Conservation (phyloP, 2,113 vertebrate genomes). For the Apistogramma diplotaenia region DNA sequence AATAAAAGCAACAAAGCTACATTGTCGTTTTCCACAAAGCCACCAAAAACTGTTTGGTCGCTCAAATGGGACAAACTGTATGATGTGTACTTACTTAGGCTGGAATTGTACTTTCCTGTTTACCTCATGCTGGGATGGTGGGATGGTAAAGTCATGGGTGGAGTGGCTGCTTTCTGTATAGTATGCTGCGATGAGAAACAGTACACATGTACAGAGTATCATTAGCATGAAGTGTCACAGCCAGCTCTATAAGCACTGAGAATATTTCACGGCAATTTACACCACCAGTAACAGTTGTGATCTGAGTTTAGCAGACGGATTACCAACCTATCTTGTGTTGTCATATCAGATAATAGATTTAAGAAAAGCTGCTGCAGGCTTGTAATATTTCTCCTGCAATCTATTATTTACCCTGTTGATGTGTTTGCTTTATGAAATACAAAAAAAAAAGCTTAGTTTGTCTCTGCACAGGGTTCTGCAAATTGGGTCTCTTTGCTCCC, state of each 20-base stretch:
- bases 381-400: background rate
- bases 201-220: background rate
- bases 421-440: background rate
- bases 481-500: slow-evolving; percentile 35
- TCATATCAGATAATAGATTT: background rate
- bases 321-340: background rate
- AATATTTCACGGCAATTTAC: background rate
- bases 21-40: too few species aligned
- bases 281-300: background rate
- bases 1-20: too few species aligned
- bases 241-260: background rate
- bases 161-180: background rate
- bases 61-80: too few species aligned
- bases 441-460: slow-evolving; percentile 1
- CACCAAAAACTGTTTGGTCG: too few species aligned
- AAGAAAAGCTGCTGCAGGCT: background rate
- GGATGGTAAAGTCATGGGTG: background rate
- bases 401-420: background rate
- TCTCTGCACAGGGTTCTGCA: background rate
- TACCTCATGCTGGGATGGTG: too few species aligned
- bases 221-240: background rate
- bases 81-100: too few species aligned
- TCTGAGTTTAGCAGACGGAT: background rate
- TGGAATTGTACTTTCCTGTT: too few species aligned
- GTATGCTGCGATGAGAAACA: too few species aligned